These are phyloP conservation scores for Ceratosolen fusciceps DNA, from an alignment of 1,140 invertebrate genomes.

Conservation along the genomic window DNA sequence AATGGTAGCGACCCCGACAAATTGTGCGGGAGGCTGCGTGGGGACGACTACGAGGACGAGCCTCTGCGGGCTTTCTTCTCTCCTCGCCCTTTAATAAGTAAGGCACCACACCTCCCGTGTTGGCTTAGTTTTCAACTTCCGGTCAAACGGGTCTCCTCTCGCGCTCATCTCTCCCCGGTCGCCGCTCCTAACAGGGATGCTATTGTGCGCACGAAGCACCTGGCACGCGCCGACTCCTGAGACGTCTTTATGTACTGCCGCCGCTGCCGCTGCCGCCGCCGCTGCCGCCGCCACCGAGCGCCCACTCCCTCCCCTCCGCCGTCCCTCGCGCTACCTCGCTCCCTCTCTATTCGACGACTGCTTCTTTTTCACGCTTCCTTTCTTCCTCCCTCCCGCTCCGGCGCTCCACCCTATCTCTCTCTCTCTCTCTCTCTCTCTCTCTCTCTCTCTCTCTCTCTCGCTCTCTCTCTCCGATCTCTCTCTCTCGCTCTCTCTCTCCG, in stretches of 20 bases:
- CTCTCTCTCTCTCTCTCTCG: no score
- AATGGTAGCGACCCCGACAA: no score
- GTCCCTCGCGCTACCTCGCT: constrained; percentile 51
- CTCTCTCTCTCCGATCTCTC: background rate
- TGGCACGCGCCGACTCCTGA: constrained; percentile 67
- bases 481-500: background rate
- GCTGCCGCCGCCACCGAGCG: constrained; percentile 25
- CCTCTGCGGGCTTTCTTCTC: constrained; percentile 49
- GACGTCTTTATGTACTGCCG: constrained; percentile 59
- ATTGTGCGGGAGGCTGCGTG: constrained; percentile 23
- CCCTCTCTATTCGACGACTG: constrained; percentile 31
- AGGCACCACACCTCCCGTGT: constrained; percentile 59
- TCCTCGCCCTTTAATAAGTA: constrained; percentile 63
- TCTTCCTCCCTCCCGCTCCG: background rate
- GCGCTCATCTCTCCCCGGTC: constrained; percentile 40
- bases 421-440: constrained; percentile 18
- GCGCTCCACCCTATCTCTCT: constrained; percentile 38
- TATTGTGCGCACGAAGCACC: constrained; percentile 67
- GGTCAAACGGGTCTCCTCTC: constrained; percentile 57
- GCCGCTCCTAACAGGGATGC: constrained; percentile 60
- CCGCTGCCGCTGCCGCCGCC: constrained; percentile 48
- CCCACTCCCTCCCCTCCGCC: constrained; percentile 37
- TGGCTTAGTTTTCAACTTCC: constrained; percentile 65
- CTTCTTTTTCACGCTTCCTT: constrained; percentile 50
- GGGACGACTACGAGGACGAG: constrained; percentile 31